phyloP scores from a whole-genome alignment of 2,888 invertebrate species.

The Oxystoma pomonae region DNA sequence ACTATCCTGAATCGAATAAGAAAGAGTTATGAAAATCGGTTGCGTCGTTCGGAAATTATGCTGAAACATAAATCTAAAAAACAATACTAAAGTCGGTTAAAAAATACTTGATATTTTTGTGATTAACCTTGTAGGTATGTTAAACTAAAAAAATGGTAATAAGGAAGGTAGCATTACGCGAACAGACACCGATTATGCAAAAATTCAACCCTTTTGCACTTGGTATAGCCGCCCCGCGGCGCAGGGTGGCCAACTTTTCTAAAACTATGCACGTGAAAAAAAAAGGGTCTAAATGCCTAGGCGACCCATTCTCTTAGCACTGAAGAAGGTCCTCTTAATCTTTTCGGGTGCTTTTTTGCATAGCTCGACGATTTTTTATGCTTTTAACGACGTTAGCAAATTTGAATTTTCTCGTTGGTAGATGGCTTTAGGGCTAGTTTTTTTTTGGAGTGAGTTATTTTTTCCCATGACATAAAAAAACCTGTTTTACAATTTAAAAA shows the following conservation, averaged over 20 bases:
- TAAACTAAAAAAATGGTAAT: too few species aligned
- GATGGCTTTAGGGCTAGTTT: not conserved
- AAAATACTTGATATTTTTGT: too few species aligned
- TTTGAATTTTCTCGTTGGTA: not conserved
- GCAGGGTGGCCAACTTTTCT: not conserved
- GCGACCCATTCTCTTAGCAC: not conserved
- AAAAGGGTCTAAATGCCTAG: not conserved
- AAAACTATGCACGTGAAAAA: not conserved
- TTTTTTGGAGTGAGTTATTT: not conserved
- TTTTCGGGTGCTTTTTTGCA: not conserved
- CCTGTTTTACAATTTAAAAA: too few species aligned
- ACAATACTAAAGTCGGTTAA: too few species aligned
- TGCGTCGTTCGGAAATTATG: too few species aligned
- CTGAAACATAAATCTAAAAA: too few species aligned
- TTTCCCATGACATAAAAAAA: not conserved
- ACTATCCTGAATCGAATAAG: too few species aligned
- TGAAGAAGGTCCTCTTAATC: not conserved
- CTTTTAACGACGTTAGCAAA: not conserved
- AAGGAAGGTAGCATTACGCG: too few species aligned
- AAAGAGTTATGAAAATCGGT: too few species aligned
- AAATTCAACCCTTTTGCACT: not conserved
- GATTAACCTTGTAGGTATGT: too few species aligned
- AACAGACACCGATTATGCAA: not conserved
- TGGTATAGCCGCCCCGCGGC: not conserved
- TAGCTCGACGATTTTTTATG: not conserved